Evolutionary conservation across 2,113 vertebrate species (phyloP), one percentile per base, ranked within the genome.

Genomic region (Cheirogaleus medius): DNA sequence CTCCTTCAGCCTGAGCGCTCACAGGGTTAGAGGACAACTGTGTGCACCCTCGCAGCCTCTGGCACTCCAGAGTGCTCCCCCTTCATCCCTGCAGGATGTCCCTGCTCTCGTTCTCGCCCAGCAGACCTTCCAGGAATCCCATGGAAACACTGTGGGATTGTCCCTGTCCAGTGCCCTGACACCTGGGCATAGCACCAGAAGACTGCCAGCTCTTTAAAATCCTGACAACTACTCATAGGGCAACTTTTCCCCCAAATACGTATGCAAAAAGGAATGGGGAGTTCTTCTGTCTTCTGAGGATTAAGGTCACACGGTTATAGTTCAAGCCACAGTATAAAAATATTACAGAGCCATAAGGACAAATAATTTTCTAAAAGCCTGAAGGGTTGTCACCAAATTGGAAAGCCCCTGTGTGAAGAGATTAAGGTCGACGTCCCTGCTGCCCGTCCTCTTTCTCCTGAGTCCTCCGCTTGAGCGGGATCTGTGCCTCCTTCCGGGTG

Each of bases 81-180:
- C 39, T 32, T 64, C 27, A 17, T 18, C 11, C 64, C 37, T 37
- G 80, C 21, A 5, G 4, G 14, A 18, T 54, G 52, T 17, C 52
- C 13, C 11, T 66, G 32, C 32, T 54, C 42, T 85, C 56, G 15
- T 68, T 63, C 17, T 69, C 4, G 4, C 13, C 20, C 6, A 20
- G 29, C 23, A 81, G 6, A 27, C 52, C n/a, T 12, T 54, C 42
- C 7, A n/a, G 52, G 52, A 27, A 13, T 56, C 32, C 29, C 11
- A 1, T 3, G 42, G 37, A 17, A 2, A 5, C 5, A 12, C 23
- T 6, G 37, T 0, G 1, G 73, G 20, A 29, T 8, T 7, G 34
- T 23, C 58, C 58, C 58, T 23, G 58, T 60, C 9, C 23, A 25
- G 23, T 58, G 56, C 20, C 8, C 21, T 58, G 21, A 58, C 21